Evolutionary conservation across 2,797 vertebrate species (phyloP).

Genomic region (Tadarida brasiliensis): DNA sequence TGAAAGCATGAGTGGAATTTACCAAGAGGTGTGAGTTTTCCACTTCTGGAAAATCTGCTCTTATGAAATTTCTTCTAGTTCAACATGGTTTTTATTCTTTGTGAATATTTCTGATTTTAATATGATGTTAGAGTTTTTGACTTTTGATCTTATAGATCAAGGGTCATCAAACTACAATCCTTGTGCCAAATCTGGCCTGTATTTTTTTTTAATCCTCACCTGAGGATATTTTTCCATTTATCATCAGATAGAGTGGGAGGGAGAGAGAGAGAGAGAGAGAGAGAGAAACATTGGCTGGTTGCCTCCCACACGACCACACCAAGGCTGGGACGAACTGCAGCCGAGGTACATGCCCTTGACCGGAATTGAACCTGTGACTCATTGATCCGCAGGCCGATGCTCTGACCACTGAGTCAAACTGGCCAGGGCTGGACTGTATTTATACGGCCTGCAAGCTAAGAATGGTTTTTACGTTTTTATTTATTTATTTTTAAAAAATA

Average conservation of each 20-base stretch:
- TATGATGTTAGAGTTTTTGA: constrained; percentile 5
- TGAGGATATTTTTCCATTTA: no score
- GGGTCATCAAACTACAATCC: neutral
- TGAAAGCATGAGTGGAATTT: constrained; percentile 45
- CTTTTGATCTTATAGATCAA: neutral
- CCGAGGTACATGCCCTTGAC: no score
- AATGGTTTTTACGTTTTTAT: no score
- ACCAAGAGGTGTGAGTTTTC: neutral
- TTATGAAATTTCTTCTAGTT: constrained; percentile 23
- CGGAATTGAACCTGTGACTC: no score
- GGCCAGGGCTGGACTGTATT: neutral
- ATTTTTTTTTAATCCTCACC: neutral
- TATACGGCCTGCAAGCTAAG: neutral
- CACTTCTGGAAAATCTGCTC: neutral
- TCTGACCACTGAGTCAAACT: no score
- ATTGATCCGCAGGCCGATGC: no score
- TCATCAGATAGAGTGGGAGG: no score
- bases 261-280: no score
- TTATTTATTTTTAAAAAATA: no score
- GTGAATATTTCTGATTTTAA: constrained; percentile 48
- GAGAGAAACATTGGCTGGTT: no score
- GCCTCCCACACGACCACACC: no score
- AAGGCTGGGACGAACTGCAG: no score
- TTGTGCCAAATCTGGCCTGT: neutral
- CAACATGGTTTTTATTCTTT: constrained; percentile 9